Evolutionary conservation across 2,797 vertebrate genomes (phyloP).

Genomic region (Artibeus lituratus): DNA sequence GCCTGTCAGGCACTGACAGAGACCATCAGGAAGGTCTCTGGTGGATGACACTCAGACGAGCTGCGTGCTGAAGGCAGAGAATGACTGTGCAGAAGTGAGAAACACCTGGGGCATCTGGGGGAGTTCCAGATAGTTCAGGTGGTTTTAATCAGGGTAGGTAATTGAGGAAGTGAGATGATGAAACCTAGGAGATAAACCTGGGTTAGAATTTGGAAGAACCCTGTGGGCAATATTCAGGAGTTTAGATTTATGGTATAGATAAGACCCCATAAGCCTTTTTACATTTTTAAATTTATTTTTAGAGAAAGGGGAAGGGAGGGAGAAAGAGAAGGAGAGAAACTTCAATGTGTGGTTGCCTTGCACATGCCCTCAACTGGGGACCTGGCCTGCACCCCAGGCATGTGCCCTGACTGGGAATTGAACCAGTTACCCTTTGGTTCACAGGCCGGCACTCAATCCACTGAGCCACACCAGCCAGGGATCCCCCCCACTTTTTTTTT

Average conservation of each 20-base stretch:
- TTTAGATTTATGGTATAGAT: neutral
- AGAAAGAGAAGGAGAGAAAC: too few relatives aligned
- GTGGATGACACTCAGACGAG: neutral
- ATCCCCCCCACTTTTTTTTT: rapidly evolving
- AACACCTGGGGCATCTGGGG: neutral
- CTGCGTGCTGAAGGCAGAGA: neutral
- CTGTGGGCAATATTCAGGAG: neutral
- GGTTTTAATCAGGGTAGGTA: neutral
- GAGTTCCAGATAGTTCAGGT: neutral
- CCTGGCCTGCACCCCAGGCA: too few relatives aligned
- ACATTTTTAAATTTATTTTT: too few relatives aligned
- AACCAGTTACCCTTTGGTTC: too few relatives aligned
- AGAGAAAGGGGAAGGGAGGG: too few relatives aligned
- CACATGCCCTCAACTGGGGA: too few relatives aligned
- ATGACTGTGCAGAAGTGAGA: neutral
- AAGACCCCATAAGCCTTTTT: neutral
- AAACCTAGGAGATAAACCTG: neutral
- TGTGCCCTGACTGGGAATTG: too few relatives aligned
- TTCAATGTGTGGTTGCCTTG: too few relatives aligned
- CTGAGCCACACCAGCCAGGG: too few relatives aligned
- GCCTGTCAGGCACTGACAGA: neutral
- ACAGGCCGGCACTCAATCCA: too few relatives aligned
- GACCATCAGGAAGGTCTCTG: neutral
- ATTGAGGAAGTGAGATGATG: neutral
- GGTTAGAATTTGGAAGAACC: neutral